Conservation (phyloP, 1,140 invertebrate genomes). For the Hyphantria cunea region DNA sequence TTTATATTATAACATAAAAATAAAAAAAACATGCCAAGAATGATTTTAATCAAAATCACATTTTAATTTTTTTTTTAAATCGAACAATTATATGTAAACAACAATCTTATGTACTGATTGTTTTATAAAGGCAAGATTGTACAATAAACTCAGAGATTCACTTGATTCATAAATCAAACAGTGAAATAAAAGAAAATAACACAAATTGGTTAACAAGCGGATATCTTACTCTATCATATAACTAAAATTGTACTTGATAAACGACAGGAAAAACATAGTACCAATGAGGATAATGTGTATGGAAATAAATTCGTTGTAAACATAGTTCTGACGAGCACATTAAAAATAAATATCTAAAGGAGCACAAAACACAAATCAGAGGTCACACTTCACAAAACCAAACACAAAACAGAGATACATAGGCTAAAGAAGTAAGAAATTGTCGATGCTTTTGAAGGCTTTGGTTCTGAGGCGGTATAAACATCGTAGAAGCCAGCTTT, state of each 20-base stretch:
- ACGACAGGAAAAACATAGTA: constrained; percentile 29
- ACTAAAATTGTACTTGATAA: constrained; percentile 40
- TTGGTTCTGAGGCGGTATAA: constrained; percentile 66
- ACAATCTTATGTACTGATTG: background rate
- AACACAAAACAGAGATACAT: constrained; percentile 51
- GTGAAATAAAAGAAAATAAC: constrained; percentile 27
- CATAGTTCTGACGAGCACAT: constrained; percentile 27
- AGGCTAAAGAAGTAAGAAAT: constrained; percentile 48
- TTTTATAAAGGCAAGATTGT: constrained; percentile 28
- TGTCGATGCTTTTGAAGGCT: constrained; percentile 51
- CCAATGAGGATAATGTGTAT: constrained; percentile 21
- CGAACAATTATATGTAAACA: too few species aligned
- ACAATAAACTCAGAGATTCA: constrained; percentile 13
- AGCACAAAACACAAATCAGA: constrained; percentile 27
- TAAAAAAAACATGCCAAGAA: constrained; percentile 31
- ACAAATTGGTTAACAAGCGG: constrained; percentile 34
- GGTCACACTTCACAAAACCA: constrained; percentile 51
- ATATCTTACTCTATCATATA: constrained; percentile 25
- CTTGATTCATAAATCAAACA: constrained; percentile 20
- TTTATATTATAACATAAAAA: constrained; percentile 32
- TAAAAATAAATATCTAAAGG: constrained; percentile 26
- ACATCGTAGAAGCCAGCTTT: constrained; percentile 79
- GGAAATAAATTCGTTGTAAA: constrained; percentile 31
- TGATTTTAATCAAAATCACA: constrained; percentile 11
- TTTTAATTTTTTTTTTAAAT: constrained; percentile 20